These are phyloP conservation scores for Drosophila rhopaloa DNA, from an alignment of 1,140 invertebrate genomes.

Conservation along the genomic window DNA sequence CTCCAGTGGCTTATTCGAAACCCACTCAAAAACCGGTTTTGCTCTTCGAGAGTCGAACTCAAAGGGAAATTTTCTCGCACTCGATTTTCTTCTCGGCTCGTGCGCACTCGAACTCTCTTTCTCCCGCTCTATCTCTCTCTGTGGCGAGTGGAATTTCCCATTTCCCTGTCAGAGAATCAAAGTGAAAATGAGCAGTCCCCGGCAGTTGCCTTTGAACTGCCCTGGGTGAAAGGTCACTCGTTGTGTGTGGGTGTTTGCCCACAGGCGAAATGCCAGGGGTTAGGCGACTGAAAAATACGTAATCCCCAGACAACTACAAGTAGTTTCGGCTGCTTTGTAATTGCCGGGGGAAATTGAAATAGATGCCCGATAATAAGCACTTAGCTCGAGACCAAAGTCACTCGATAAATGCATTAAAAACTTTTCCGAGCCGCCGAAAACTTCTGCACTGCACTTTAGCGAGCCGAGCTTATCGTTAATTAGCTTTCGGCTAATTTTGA, in stretches of 20 bases:
- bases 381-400: conserved; percentile 65
- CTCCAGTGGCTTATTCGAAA: neutral
- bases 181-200: conserved; percentile 39
- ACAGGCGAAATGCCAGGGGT: conserved; percentile 1
- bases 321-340: conserved; percentile 60
- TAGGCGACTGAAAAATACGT: conserved; percentile 31
- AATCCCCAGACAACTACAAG: conserved; percentile 24
- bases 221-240: conserved; percentile 42
- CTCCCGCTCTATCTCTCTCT: conserved; percentile 12
- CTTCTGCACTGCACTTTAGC: conserved; percentile 46
- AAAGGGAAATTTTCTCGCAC: conserved; percentile 29
- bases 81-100: conserved; percentile 3
- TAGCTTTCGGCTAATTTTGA: conserved; percentile 76
- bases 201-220: conserved; percentile 52
- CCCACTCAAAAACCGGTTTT: conserved; percentile 38
- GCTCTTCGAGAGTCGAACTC: neutral
- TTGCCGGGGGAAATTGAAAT: conserved; percentile 80
- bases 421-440: conserved; percentile 55
- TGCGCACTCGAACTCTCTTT: conserved; percentile 5
- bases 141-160: conserved; percentile 7
- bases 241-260: conserved; percentile 5
- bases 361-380: conserved; percentile 82
- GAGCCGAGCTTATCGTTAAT: conserved; percentile 73
- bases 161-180: conserved; percentile 7
- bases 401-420: conserved; percentile 81